Conservation (phyloP, 2,888 invertebrate species). For the Drosophila austrosaltans region DNA sequence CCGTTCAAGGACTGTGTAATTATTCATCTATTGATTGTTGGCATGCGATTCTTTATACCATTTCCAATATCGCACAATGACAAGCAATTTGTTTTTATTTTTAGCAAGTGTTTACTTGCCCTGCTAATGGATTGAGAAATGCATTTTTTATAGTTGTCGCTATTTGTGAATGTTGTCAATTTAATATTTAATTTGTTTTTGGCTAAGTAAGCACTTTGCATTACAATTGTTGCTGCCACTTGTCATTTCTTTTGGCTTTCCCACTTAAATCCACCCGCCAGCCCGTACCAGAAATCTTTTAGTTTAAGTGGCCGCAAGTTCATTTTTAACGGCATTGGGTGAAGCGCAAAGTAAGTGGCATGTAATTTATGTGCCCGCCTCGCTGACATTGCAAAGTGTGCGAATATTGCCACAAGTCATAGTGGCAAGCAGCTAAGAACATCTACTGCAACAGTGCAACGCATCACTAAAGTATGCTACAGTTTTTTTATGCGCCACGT, state of each 20-base stretch:
- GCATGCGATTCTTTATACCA: slow-evolving; percentile 31
- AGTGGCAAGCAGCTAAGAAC: slow-evolving; percentile 1
- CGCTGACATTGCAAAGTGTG: slow-evolving; percentile 52
- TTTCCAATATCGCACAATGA: slow-evolving; percentile 2
- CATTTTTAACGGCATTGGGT: slow-evolving; percentile 47
- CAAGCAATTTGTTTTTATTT: slow-evolving; percentile 22
- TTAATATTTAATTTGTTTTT: slow-evolving; percentile 62
- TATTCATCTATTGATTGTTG: slow-evolving; percentile 72
- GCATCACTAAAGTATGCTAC: slow-evolving; percentile 31
- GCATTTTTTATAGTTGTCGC: slow-evolving; percentile 57
- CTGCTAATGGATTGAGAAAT: slow-evolving; percentile 65
- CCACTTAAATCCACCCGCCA: not conserved
- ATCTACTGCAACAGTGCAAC: slow-evolving; percentile 44
- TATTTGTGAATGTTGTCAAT: slow-evolving; percentile 24
- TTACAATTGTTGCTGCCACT: slow-evolving; percentile 23
- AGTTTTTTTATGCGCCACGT: slow-evolving; percentile 27
- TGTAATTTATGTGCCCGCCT: slow-evolving; percentile 66
- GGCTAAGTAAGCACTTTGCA: slow-evolving; percentile 11
- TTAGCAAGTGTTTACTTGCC: slow-evolving; percentile 27
- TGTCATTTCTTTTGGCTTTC: not conserved
- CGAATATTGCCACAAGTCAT: slow-evolving; percentile 58
- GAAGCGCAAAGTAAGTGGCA: slow-evolving; percentile 61
- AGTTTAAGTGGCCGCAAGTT: slow-evolving; percentile 52
- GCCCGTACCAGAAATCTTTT: slow-evolving; percentile 11
- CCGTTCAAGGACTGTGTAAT: slow-evolving; percentile 60